Evolutionary conservation across 2,797 vertebrate genomes (phyloP).

Genomic region (Chelon auratus): DNA sequence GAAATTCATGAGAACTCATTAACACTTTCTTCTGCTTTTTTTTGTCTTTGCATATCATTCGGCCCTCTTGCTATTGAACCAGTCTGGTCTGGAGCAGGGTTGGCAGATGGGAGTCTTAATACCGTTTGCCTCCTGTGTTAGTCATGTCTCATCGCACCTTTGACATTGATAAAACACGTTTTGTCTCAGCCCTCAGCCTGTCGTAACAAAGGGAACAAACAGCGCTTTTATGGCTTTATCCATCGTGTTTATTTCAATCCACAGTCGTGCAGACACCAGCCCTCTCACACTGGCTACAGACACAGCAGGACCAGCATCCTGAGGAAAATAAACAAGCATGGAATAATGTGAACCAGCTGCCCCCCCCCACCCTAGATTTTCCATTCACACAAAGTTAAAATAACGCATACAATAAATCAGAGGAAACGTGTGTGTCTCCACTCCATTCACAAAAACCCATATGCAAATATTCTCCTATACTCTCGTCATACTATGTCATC

Average conservation of each 20-base stretch:
- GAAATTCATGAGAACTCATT: no score
- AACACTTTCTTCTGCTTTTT: no score
- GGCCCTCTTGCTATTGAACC: constrained; percentile 27
- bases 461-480: constrained; percentile 13
- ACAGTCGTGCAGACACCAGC: constrained; percentile 65
- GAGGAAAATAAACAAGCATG: constrained; percentile 55
- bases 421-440: not conserved
- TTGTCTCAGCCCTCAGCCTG: constrained; percentile 74
- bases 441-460: constrained; percentile 27
- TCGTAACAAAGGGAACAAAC: constrained; percentile 76
- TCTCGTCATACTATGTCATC: no score
- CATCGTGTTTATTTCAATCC: constrained; percentile 71
- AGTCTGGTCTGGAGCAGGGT: constrained; percentile 56
- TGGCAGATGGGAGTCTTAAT: constrained; percentile 71
- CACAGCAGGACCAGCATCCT: constrained; percentile 52
- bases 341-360: constrained; percentile 57
- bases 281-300: constrained; percentile 47
- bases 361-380: constrained; percentile 30
- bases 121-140: constrained; percentile 76
- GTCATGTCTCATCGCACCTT: constrained; percentile 79
- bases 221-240: constrained; percentile 76
- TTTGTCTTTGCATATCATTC: constrained; percentile 17
- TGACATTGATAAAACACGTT: constrained; percentile 74
- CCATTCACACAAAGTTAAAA: constrained; percentile 34
- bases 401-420: constrained; percentile 10